Base-by-base conservation (phyloP, 2,888 invertebrate species). In the Euspilapteryx auroguttella region DNA sequence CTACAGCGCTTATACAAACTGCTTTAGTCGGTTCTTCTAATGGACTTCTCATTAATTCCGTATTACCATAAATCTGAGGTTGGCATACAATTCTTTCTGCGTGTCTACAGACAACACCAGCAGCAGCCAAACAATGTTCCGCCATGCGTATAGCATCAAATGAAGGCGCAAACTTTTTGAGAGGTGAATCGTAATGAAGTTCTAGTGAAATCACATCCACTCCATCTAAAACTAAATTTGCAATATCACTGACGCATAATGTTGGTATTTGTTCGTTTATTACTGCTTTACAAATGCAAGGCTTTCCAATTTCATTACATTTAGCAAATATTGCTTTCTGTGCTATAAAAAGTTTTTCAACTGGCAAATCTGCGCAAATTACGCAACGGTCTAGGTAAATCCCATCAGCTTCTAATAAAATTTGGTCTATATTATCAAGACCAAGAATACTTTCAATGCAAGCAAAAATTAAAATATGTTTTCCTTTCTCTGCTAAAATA, bases 221-320 rank as follows among this genome's bases (percentile, higher is more conserved):
- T 4, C 94, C 94, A 59, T 95, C 94, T 12, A 94, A 68, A 23
- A 96, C 84, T 8, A 93, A 85, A 59, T 94, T 94, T 12, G 93
- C 94, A n/a, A 95, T 90, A 54, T 94, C 94, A 12, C 87, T 59
- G 81, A 82, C 29, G 85, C 91, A 38, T 84, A 88, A 35, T 80
- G 78, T 43, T 80, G 90, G 63, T 82, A 91, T 62, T 79, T 86
- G 39, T 83, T 84, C 94, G 87, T 94, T 42, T 82, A 91, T 59
- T 82, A 91, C 54, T 81, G 73, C 90, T 88, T 92, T 92, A 56
- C 89, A 89, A 39, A 94, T 89, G 9, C 90, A 89, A 0, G 93
- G 90, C 51, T 94, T 93, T 2, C 94, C 94, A 32, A 59, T 69
- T 49, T 80, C 80, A 55, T 90, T 92, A 58, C 94, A 93, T 57